A percentile compares a stretch with the other conserved stretches of the same genome.
Evolutionary conservation across 2,797 vertebrate genomes (phyloP).

Genomic region (Hybognathus amarus): DNA sequence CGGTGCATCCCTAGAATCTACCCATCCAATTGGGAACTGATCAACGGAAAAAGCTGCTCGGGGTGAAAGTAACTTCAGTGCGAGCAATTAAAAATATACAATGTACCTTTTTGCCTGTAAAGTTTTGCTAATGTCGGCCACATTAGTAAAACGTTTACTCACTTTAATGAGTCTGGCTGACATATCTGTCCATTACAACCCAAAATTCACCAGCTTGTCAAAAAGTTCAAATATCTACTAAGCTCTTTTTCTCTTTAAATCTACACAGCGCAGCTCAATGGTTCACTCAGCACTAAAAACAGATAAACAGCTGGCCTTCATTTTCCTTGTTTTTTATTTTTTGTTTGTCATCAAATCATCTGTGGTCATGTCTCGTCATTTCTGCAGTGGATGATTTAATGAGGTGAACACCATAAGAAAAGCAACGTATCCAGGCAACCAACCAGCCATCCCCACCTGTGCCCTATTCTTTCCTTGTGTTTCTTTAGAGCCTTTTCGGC

Average conservation of each 20-base stretch:
- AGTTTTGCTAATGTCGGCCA: too few species aligned
- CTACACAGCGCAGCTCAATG: constrained; percentile 11
- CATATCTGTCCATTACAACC: background rate
- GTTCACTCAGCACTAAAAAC: constrained; percentile 56
- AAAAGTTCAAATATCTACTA: background rate
- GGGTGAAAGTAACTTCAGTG: background rate
- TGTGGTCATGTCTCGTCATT: constrained; percentile 54
- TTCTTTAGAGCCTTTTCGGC: constrained; percentile 99
- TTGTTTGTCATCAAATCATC: constrained; percentile 10
- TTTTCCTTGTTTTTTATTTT: background rate
- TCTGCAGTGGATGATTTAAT: constrained; percentile 60
- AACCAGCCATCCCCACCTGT: constrained; percentile 99
- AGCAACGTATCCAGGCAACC: constrained; percentile 96
- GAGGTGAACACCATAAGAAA: constrained; percentile 97
- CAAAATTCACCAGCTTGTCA: background rate
- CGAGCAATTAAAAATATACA: background rate
- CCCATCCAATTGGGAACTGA: background rate
- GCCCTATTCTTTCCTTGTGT: constrained; percentile 99
- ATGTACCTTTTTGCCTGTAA: background rate
- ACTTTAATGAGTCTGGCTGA: background rate
- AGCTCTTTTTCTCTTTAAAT: background rate
- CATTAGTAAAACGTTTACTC: too few species aligned
- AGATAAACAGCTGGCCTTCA: constrained; percentile 11
- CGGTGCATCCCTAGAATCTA: too few species aligned
- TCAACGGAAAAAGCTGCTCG: background rate